Base-by-base conservation (phyloP, 2,113 vertebrate genomes). In the Pogonocichla stellata region DNA sequence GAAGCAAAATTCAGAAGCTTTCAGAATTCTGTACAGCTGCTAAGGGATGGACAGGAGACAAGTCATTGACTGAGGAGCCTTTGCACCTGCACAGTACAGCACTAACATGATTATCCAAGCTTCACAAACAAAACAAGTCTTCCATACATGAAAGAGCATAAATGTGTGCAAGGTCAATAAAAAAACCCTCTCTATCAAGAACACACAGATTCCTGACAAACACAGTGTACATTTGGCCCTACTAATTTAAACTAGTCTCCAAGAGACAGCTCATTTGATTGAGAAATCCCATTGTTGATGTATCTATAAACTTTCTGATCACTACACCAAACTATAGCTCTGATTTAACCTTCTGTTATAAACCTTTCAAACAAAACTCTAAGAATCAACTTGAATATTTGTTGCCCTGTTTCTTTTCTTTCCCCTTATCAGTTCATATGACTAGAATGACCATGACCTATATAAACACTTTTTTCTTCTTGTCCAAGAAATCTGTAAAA, bases 11-110 rank as follows among this genome's bases (percentile, higher is more conserved):
- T 54, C 57, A 64, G 65, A 74, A 90, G 60, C 28, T 25, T 71
- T 42, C 42, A 80, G 19, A 86, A 80, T 34, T 64, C 50, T 62
- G 9, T 13, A 40, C 16, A 75, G 38, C 16, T 66, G 29, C 33
- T 51, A 50, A 54, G 8, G 42, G 29, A 73, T 15, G 20, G 19
- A 53, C 26, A 80, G 31, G 8, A 75, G 48, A 48, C 12, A 47
- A 50, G 34, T 24, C 56, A 62, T 34, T 34, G 47, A 8, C 20
- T n/a, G 25, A 77, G 33, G 5, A 31, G 24, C 50, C 53, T 70
- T 56, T 81, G 34, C 34, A 83, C 69, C 19, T 14, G 26, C 38
- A 43, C 0, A 5, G 10, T 23, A 25, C 0, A 40, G 47, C 38
- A 70, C 20, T 10, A 67, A 56, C 4, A 16, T 2, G 12, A 50